These are phyloP conservation scores for Epinephelus fuscoguttatus DNA, from an alignment of 2,113 vertebrate genomes.

Conservation along the genomic window DNA sequence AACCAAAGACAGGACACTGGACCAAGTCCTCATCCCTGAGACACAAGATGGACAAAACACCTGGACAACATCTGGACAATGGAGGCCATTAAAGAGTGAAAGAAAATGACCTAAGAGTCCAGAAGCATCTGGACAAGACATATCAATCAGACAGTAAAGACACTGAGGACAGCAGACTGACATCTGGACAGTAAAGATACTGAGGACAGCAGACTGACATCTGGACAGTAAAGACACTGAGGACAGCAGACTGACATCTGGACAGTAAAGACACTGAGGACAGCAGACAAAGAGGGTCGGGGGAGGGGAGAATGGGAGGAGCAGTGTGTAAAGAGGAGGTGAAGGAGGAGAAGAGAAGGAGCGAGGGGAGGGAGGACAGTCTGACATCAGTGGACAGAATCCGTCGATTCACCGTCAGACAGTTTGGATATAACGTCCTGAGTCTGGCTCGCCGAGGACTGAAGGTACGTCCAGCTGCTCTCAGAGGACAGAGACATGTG, in stretches of 20 bases:
- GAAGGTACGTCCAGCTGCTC: conserved; percentile 61
- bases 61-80: too few species aligned
- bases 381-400: conserved; percentile 76
- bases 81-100: too few species aligned
- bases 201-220: not conserved
- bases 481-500: too few species aligned
- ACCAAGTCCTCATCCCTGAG: too few species aligned
- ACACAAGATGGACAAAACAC: too few species aligned
- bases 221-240: not conserved
- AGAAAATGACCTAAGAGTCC: too few species aligned
- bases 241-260: not conserved
- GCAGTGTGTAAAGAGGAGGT: conserved; percentile 39
- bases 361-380: conserved; percentile 80
- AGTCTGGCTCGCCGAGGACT: conserved; percentile 90
- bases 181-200: not conserved
- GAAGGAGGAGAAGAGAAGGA: conserved; percentile 55
- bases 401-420: conserved; percentile 65
- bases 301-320: conserved; percentile 46
- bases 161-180: too few species aligned
- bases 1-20: too few species aligned
- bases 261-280: too few species aligned
- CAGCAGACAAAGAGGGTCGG: too few species aligned
- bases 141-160: too few species aligned
- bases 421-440: conserved; percentile 85
- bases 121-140: not conserved